Conservation (phyloP, 2,888 invertebrate genomes). For the Amphipoea oculea region DNA sequence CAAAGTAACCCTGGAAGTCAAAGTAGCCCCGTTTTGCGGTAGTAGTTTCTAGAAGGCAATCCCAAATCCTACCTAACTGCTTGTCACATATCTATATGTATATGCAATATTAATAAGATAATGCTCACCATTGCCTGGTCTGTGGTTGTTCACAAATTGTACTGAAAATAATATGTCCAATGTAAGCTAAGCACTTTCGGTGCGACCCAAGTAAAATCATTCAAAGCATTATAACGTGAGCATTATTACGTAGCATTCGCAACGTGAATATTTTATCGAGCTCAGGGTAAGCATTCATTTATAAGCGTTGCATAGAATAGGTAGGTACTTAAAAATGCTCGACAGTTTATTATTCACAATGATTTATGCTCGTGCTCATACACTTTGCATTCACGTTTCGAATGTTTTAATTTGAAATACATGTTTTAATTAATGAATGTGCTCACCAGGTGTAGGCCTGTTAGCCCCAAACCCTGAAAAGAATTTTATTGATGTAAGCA, state of each 20-base stretch:
- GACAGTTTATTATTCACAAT: not conserved
- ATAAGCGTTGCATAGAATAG: not conserved
- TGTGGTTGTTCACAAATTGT: constrained; percentile 33
- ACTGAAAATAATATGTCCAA: constrained; percentile 43
- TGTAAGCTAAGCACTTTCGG: constrained; percentile 14
- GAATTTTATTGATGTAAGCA: constrained; percentile 2
- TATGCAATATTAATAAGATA: not conserved
- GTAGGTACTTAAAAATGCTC: not conserved
- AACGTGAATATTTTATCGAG: constrained; percentile 1
- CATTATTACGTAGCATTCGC: not conserved
- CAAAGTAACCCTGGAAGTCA: no score
- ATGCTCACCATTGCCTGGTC: constrained; percentile 35
- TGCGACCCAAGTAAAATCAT: not conserved
- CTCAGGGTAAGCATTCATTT: not conserved
- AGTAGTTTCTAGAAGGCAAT: no score
- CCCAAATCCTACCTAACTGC: not conserved
- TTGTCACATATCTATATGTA: not conserved
- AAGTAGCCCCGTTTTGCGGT: no score
- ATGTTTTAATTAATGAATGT: not conserved
- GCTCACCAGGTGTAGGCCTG: constrained; percentile 41
- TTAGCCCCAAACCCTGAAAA: constrained; percentile 42
- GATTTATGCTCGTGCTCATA: not conserved
- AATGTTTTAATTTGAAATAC: constrained; percentile 4
- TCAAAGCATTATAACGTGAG: not conserved
- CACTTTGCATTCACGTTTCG: constrained; percentile 1